Evolutionary conservation across 1,140 invertebrate species (phyloP).

Genomic region (Zaprionus nigranus): DNA sequence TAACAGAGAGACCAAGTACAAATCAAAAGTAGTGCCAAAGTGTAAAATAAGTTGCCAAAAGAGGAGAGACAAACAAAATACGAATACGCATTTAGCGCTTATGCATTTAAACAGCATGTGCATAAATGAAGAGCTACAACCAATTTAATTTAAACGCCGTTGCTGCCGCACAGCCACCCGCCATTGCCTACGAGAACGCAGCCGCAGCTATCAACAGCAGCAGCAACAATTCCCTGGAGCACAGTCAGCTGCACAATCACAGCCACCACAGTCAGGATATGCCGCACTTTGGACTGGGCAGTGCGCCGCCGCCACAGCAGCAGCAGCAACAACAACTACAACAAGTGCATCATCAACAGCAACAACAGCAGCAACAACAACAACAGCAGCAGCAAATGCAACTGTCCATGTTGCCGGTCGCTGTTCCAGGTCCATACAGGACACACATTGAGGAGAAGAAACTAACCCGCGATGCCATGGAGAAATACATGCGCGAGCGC

Average conservation of each 20-base stretch:
- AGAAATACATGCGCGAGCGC: conserved; percentile 95
- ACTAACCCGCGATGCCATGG: conserved; percentile 97
- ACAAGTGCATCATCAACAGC: conserved; percentile 67
- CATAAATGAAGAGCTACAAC: conserved; percentile 81
- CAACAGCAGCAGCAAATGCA: conserved; percentile 78
- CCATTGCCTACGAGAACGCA: conserved; percentile 71
- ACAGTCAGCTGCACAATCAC: conserved; percentile 46
- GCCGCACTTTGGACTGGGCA: conserved; percentile 82
- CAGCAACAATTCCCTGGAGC: conserved; percentile 39
- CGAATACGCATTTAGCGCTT: conserved; percentile 25
- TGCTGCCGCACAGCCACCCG: conserved; percentile 66
- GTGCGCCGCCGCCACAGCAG: conserved; percentile 85
- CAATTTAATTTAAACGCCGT: conserved; percentile 80
- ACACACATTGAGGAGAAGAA: conserved; percentile 90
- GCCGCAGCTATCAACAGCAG: conserved; percentile 50
- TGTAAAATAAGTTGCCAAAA: conserved; percentile 76
- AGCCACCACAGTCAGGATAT: conserved; percentile 69
- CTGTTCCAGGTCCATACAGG: conserved; percentile 85
- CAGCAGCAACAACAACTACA: conserved; percentile 79
- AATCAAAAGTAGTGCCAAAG: conserved; percentile 69
- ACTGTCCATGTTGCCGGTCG: conserved; percentile 73
- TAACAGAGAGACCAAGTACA: conserved; percentile 53
- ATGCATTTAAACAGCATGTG: conserved; percentile 65
- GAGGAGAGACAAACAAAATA: conserved; percentile 10
- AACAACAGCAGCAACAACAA: conserved; percentile 49